Conservation (phyloP, 35 echinoderm and acorn worm species). For the Ophiothrix spiculata region DNA sequence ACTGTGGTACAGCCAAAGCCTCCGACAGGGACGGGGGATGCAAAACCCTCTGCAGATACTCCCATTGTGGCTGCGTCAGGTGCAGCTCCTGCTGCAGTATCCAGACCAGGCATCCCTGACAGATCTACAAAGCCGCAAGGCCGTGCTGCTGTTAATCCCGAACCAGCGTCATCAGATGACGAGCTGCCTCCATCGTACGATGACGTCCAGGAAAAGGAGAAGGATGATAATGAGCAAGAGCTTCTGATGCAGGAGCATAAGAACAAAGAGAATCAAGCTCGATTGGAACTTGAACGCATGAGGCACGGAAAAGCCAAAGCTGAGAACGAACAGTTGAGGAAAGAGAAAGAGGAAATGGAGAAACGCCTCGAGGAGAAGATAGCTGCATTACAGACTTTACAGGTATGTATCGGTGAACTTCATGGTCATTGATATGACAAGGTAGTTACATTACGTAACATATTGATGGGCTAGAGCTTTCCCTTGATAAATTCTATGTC, state of each 20-base stretch:
- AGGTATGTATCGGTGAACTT: neutral
- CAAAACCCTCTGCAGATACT: neutral
- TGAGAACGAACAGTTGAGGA: constrained; percentile 53
- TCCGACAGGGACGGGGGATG: constrained; percentile 7
- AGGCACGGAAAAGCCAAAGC: constrained; percentile 41
- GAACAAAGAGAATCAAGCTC: constrained; percentile 42
- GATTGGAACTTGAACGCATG: constrained; percentile 64
- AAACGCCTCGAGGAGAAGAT: neutral
- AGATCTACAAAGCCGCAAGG: neutral
- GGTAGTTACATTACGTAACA: too few relatives aligned
- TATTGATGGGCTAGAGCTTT: too few relatives aligned
- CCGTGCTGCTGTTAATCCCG: too few relatives aligned
- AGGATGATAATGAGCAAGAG: neutral
- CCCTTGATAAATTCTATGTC: too few relatives aligned
- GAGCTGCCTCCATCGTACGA: neutral
- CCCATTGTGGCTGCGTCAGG: neutral
- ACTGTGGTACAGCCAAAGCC: neutral
- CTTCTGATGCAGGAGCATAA: neutral
- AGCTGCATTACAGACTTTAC: neutral
- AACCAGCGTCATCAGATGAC: too few relatives aligned
- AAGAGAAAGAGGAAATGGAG: constrained; percentile 59
- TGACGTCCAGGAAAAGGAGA: neutral
- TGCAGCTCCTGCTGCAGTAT: too few relatives aligned
- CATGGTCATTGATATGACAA: too few relatives aligned
- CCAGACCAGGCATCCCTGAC: neutral